Conservation (phyloP, 1,140 invertebrate species). For the Monomorium pharaonis region DNA sequence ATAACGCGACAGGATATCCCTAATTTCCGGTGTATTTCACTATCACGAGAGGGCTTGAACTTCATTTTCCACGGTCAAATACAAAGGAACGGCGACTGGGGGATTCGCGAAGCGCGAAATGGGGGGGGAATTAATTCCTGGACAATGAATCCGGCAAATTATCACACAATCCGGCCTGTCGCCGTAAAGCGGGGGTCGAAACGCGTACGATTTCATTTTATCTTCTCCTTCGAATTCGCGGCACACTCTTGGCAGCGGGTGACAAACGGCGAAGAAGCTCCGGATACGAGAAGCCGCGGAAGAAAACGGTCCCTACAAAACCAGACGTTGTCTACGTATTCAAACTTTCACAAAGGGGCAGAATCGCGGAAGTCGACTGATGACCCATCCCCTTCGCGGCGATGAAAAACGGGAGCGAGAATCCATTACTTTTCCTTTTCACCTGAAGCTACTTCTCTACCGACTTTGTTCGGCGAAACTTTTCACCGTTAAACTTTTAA, state of each 20-base stretch:
- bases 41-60: conserved; percentile 33
- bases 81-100: conserved; percentile 42
- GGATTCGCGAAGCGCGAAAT: conserved; percentile 54
- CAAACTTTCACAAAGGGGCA: conserved; percentile 55
- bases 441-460: conserved; percentile 24
- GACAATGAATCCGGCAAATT: conserved; percentile 68
- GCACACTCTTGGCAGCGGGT: neutral
- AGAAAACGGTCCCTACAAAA: conserved; percentile 6
- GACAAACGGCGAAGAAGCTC: neutral
- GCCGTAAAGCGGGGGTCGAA: conserved; percentile 20
- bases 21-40: conserved; percentile 51
- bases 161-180: conserved; percentile 22
- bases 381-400: conserved; percentile 6
- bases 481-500: conserved; percentile 35
- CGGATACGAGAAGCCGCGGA: conserved; percentile 7
- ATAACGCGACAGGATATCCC: conserved; percentile 37
- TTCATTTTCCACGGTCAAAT: conserved; percentile 39
- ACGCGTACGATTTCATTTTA: conserved; percentile 43
- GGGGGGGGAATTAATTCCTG: conserved; percentile 69
- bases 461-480: conserved; percentile 5
- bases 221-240: neutral
- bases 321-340: conserved; percentile 58
- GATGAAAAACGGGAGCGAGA: conserved; percentile 36
- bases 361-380: conserved; percentile 39
- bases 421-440: conserved; percentile 42